Percentiles rank a stretch among this genome's conserved stretches.
These are phyloP conservation scores for Agonopterix heracliana DNA, from an alignment of 2,888 invertebrate species.

Conservation along the genomic window DNA sequence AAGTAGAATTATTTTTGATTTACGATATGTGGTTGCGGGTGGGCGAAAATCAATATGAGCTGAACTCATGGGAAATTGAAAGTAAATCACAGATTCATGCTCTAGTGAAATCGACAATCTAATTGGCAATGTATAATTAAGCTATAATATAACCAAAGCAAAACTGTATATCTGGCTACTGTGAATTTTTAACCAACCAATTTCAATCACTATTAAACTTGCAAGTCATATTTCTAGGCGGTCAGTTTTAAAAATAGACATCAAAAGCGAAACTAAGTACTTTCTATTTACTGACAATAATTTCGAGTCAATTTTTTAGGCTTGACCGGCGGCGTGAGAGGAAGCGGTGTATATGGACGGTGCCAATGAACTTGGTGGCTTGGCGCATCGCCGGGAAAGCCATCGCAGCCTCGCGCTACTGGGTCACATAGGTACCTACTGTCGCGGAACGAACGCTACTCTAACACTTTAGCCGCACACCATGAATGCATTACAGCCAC, in stretches of 20 bases:
- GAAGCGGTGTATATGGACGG: conserved; percentile 25
- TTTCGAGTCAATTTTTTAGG: conserved; percentile 57
- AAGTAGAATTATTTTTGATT: background rate
- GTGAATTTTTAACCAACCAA: too few relatives aligned
- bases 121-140: too few relatives aligned
- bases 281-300: conserved; percentile 63
- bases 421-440: conserved; percentile 45
- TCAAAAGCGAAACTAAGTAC: conserved; percentile 49
- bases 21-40: background rate
- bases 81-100: background rate
- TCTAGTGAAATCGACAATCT: background rate
- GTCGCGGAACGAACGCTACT: conserved; percentile 42
- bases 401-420: conserved; percentile 56
- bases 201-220: too few relatives aligned
- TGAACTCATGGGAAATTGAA: background rate
- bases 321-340: conserved; percentile 32
- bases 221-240: conserved; percentile 3
- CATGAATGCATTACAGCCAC: conserved; percentile 32
- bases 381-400: conserved; percentile 60
- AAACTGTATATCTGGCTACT: too few relatives aligned
- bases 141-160: too few relatives aligned
- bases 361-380: conserved; percentile 58
- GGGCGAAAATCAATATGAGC: conserved; percentile 6
- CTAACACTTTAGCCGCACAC: conserved; percentile 35
- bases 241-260: conserved; percentile 39